Conservation (phyloP, 2,888 invertebrate genomes). For the Tuta absoluta region DNA sequence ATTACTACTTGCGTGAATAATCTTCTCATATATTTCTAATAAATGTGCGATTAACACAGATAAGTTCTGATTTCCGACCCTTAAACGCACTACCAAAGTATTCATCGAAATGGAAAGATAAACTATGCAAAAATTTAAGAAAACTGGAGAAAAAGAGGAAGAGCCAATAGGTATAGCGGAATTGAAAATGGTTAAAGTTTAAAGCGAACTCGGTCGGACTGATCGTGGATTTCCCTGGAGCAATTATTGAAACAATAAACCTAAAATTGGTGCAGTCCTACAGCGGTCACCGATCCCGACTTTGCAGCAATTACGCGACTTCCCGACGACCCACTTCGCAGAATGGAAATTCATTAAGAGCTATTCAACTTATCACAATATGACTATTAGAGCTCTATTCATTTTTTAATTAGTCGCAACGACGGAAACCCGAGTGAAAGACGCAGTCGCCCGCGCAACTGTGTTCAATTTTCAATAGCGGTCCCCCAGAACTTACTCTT, state of each 20-base stretch:
- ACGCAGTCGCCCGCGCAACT: conserved; percentile 43
- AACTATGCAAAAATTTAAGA: conserved; percentile 26
- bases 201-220: conserved; percentile 52
- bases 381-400: conserved; percentile 68
- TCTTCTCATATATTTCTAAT: too few species aligned
- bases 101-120: conserved; percentile 28
- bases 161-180: conserved; percentile 49
- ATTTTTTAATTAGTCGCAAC: conserved; percentile 67
- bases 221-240: conserved; percentile 63
- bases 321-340: conserved; percentile 68
- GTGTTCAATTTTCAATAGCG: conserved; percentile 51
- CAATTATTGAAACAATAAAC: conserved; percentile 79
- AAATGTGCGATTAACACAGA: too few species aligned
- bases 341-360: conserved; percentile 76
- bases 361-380: conserved; percentile 77
- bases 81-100: conserved; percentile 14
- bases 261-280: conserved; percentile 72
- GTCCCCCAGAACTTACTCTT: conserved; percentile 62
- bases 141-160: conserved; percentile 29
- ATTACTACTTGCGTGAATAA: too few species aligned
- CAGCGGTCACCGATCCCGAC: conserved; percentile 69
- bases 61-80: background rate
- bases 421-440: conserved; percentile 41
- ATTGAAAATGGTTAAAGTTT: conserved; percentile 51
- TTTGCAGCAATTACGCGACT: conserved; percentile 70